Conservation (phyloP, 2,888 invertebrate genomes). For the Himalopsyche anomala region DNA sequence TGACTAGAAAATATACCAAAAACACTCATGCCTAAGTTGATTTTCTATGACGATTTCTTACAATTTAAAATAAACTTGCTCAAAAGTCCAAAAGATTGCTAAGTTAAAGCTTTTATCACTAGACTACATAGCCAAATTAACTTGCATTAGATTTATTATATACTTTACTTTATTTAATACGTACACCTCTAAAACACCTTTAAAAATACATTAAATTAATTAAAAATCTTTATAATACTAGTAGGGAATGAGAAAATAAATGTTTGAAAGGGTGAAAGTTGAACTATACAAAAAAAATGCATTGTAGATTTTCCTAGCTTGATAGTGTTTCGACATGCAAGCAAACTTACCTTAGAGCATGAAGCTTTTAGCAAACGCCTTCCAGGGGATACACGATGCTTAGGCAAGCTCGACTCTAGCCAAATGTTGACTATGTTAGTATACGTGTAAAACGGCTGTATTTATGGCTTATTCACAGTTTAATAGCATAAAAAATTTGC, state of each 20-base stretch:
- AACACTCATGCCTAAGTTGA: no score
- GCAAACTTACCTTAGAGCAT: slow-evolving; percentile 28
- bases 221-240: neutral
- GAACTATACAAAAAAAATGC: neutral
- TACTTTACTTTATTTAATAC: no score
- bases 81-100: no score
- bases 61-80: no score
- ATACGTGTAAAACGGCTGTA: neutral
- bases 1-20: no score
- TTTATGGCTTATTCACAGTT: neutral
- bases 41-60: no score
- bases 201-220: neutral
- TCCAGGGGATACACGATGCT: slow-evolving; percentile 40
- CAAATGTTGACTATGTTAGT: slow-evolving; percentile 20
- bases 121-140: no score
- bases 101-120: no score
- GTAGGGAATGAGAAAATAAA: neutral
- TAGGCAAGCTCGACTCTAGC: slow-evolving; percentile 13
- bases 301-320: neutral
- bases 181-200: no score
- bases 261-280: slow-evolving; percentile 6
- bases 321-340: slow-evolving; percentile 28
- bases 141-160: no score
- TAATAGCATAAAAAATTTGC: neutral
- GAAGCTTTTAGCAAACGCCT: slow-evolving; percentile 38